phyloP scores from a whole-genome alignment of 2,113 vertebrate genomes.

The Rhinolophus sinicus region DNA sequence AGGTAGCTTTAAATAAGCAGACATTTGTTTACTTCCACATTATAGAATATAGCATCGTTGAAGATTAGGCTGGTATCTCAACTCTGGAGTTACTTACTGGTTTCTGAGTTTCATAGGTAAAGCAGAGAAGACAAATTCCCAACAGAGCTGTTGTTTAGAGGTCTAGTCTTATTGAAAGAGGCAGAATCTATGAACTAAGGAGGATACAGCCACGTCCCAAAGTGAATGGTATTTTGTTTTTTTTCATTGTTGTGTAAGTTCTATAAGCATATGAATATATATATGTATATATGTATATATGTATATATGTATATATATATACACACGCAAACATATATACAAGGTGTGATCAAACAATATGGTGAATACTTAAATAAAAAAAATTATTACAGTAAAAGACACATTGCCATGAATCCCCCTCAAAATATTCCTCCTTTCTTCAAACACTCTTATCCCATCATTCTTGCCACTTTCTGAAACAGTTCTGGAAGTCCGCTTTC shows the following conservation, averaged over 20 bases:
- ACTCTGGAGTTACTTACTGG: background rate
- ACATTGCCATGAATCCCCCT: too few species aligned
- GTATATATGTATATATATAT: too few species aligned
- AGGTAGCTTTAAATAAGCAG: background rate
- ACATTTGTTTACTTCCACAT: background rate
- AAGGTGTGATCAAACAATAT: too few species aligned
- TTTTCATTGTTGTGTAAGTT: background rate
- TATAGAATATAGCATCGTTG: background rate
- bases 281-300: too few species aligned
- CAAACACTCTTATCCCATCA: too few species aligned
- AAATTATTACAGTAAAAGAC: too few species aligned
- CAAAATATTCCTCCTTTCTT: too few species aligned
- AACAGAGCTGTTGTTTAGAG: background rate
- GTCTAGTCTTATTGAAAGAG: background rate
- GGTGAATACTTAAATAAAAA: too few species aligned
- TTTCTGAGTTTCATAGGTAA: background rate
- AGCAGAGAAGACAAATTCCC: background rate
- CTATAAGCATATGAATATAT: background rate
- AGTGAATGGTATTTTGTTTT: background rate
- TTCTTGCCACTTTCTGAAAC: too few species aligned
- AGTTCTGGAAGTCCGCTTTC: too few species aligned
- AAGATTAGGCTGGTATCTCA: background rate
- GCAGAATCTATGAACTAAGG: background rate
- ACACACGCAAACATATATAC: too few species aligned
- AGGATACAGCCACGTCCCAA: background rate